These are phyloP conservation scores for Panurus biarmicus DNA, from an alignment of 2,113 vertebrate genomes.

Conservation along the genomic window DNA sequence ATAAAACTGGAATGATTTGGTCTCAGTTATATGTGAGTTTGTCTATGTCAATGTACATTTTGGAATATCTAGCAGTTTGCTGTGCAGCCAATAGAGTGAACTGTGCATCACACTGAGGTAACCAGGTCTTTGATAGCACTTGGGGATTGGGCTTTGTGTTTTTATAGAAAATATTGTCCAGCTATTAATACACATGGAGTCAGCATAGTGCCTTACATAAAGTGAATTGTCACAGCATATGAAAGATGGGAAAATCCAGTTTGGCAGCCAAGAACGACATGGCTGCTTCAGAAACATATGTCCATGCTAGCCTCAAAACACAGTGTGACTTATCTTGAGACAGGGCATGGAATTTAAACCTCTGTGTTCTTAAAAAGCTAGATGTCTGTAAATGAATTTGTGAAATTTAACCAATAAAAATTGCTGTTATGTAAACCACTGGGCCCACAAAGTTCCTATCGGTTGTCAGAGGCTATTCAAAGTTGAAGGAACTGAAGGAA, in stretches of 20 bases:
- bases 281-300: neutral
- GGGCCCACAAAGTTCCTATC: neutral
- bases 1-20: neutral
- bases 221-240: neutral
- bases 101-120: neutral
- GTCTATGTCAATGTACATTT: neutral
- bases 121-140: neutral
- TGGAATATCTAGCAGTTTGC: neutral
- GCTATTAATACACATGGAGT: neutral
- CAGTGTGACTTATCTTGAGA: neutral
- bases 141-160: neutral
- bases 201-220: neutral
- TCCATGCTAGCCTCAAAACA: neutral
- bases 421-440: neutral
- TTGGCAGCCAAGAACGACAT: neutral
- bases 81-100: neutral
- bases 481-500: neutral
- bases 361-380: neutral
- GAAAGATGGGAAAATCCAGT: neutral
- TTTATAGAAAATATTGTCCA: neutral
- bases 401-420: neutral
- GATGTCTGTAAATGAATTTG: neutral
- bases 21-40: neutral
- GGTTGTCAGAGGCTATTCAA: neutral
- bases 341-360: neutral